Base-by-base conservation (phyloP, 2,113 vertebrate genomes). In the Apteryx owenii region DNA sequence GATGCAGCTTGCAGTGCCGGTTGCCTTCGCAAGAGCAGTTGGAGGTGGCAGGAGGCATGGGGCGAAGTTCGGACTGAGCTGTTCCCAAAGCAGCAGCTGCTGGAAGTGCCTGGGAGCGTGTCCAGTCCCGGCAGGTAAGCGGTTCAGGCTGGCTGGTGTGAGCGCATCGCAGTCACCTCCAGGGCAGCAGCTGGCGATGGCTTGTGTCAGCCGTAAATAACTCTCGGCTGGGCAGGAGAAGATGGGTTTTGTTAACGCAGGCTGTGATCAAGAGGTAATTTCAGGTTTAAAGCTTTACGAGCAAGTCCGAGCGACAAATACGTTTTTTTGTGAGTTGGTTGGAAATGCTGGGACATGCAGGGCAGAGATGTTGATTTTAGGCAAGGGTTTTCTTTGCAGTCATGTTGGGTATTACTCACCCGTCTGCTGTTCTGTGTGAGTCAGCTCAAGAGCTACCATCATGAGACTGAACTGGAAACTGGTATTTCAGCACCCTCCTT, bases 1-100 rank as follows among this genome's bases (percentile, higher is more conserved):
- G 73, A n/a, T 46, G 16, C 13, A 28, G 12, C 58, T 70, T 36
- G n/a, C 31, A 53, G 66, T 2, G 0, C 38, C 2, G 6, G 20
- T n/a, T 80, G 12, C n/a, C 64, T 89, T 60, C 1, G 0, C 54
- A 29, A 80, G 40, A 18, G 1, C 21, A 2, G 18, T 61, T 50
- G 56, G 65, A 66, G 33, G 15, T 29, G 64, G 18, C 54, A 31
- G 89, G 73, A 84, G 77, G n/a, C 2, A 4, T 13, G 46, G 40
- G 65, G 21, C 2, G 7, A 79, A 75, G 33, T 78, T 66, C 50
- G 73, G 85, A 31, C 80, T 19, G 48, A 28, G 51, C 38, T 44
- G 31, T 13, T 71, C 33, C 6, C 0, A 0, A 25, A 60, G 61
- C 46, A 78, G n/a, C n/a, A 2, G 0, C 56, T 73, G 36, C 26